Evolutionary conservation across 2,888 invertebrate genomes (phyloP).

Genomic region (Drosophila atripex): DNA sequence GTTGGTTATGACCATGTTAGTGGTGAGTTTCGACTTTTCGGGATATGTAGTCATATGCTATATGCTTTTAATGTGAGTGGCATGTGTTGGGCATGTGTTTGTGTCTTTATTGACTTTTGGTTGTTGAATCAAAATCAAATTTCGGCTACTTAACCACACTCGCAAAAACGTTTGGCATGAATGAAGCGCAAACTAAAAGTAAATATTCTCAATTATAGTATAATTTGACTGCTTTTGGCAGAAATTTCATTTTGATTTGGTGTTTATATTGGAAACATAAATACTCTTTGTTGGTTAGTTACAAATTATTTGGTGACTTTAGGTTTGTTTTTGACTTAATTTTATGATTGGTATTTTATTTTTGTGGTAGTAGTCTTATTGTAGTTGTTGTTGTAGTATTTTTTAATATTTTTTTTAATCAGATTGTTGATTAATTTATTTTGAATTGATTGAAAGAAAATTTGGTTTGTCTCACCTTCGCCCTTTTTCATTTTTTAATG

Average conservation of each 20-base stretch:
- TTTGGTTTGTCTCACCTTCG: slow-evolving; percentile 94
- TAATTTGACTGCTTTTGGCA: slow-evolving; percentile 38
- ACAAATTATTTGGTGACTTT: slow-evolving; percentile 43
- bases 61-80: slow-evolving; percentile 15
- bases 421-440: slow-evolving; percentile 65
- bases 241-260: slow-evolving; percentile 83
- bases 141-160: slow-evolving; percentile 66
- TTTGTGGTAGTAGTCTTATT: slow-evolving; percentile 52
- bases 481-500: slow-evolving; percentile 99
- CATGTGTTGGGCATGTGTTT: slow-evolving; percentile 39
- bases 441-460: slow-evolving; percentile 70
- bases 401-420: slow-evolving; percentile 56
- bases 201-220: slow-evolving; percentile 47
- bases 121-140: slow-evolving; percentile 82
- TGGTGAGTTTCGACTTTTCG: slow-evolving; percentile 43
- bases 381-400: slow-evolving; percentile 63
- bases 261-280: slow-evolving; percentile 76
- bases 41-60: slow-evolving; percentile 1
- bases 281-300: slow-evolving; percentile 60
- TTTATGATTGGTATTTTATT: slow-evolving; percentile 58
- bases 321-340: slow-evolving; percentile 65
- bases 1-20: slow-evolving; percentile 57
- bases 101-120: slow-evolving; percentile 43
- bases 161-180: slow-evolving; percentile 60
- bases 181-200: slow-evolving; percentile 76